These are phyloP conservation scores for Leucophenga montana DNA, from an alignment of 2,888 invertebrate genomes.

Conservation along the genomic window DNA sequence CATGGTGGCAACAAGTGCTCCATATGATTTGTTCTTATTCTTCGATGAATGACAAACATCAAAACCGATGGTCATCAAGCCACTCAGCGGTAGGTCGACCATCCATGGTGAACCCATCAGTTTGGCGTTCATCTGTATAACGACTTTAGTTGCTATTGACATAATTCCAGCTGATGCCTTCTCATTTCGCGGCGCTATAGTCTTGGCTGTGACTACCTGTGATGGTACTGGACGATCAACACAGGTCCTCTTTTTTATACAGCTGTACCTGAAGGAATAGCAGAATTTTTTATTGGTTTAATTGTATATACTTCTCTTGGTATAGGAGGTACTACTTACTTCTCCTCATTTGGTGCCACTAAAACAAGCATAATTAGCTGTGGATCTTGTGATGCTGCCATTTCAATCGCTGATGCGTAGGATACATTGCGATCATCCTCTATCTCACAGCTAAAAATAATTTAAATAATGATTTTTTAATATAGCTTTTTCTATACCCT, in stretches of 20 bases:
- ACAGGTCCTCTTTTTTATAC: conserved; percentile 90
- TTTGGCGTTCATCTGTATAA: conserved; percentile 94
- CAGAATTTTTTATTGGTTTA: no score
- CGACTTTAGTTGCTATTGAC: conserved; percentile 92
- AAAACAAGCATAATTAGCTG: conserved; percentile 81
- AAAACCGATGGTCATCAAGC: conserved; percentile 88
- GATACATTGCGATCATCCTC: conserved; percentile 77
- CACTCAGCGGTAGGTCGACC: conserved; percentile 79
- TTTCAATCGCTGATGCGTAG: conserved; percentile 78
- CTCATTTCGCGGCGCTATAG: conserved; percentile 72
- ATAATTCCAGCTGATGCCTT: conserved; percentile 73
- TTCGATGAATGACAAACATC: conserved; percentile 91
- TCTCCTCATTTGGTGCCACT: conserved; percentile 80
- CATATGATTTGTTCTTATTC: conserved; percentile 79
- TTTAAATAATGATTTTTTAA: no score
- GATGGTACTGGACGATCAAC: conserved; percentile 83
- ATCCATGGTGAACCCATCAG: conserved; percentile 93
- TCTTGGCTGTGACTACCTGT: conserved; percentile 75
- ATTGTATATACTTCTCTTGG: no score
- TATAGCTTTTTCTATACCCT: no score
- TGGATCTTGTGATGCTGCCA: conserved; percentile 76
- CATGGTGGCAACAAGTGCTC: conserved; percentile 86
- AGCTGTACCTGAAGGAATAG: conserved; percentile 79
- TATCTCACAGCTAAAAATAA: conserved; percentile 67
- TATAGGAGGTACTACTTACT: conserved; percentile 69